These are phyloP conservation scores for Drosophila suboccidentalis DNA, from an alignment of 2,888 invertebrate species.

Conservation along the genomic window DNA sequence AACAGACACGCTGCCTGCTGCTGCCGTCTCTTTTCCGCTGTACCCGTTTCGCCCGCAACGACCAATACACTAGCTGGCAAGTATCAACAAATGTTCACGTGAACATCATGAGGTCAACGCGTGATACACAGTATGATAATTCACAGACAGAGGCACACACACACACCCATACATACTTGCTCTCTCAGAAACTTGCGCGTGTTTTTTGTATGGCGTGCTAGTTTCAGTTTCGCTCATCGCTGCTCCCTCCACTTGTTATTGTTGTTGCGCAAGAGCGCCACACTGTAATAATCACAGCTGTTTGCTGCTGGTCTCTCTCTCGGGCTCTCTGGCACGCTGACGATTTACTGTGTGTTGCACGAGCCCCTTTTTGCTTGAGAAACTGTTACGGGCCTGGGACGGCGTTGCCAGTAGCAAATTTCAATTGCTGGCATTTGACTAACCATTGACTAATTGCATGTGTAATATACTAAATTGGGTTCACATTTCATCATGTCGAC, in stretches of 20 bases:
- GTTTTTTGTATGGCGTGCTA: conserved; percentile 70
- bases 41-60: conserved; percentile 12
- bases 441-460: conserved; percentile 8
- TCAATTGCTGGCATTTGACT: conserved; percentile 12
- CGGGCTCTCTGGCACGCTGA: conserved; percentile 60
- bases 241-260: conserved; percentile 46
- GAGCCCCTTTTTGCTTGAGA: conserved; percentile 88
- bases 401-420: conserved; percentile 64
- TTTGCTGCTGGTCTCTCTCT: conserved; percentile 53
- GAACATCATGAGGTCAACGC: conserved; percentile 91
- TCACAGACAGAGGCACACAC: conserved; percentile 68
- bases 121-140: conserved; percentile 87
- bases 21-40: conserved; percentile 34
- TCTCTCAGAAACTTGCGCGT: conserved; percentile 49
- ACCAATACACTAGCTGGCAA: conserved; percentile 40
- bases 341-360: conserved; percentile 89
- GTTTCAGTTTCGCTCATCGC: conserved; percentile 55
- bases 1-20: conserved; percentile 64
- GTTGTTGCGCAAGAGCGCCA: conserved; percentile 76
- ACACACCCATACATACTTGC: conserved; percentile 86
- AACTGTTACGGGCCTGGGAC: conserved; percentile 52
- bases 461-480: conserved; percentile 9
- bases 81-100: conserved; percentile 87
- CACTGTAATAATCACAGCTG: conserved; percentile 73
- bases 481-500: conserved; percentile 1